Base-by-base conservation (phyloP, 2,113 vertebrate genomes). In the Fukomys damarensis region DNA sequence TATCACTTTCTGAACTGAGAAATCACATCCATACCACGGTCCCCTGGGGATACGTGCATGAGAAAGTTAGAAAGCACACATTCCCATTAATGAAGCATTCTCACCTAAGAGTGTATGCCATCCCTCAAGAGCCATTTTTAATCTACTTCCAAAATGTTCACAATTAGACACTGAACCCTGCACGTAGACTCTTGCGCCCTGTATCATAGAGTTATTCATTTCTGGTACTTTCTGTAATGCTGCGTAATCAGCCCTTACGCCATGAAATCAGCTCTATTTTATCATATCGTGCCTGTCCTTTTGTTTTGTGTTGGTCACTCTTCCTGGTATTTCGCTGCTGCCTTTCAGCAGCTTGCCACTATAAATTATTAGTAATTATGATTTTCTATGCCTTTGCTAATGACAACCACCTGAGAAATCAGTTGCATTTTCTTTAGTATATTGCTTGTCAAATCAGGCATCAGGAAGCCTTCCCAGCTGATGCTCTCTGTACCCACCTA, bases 1-100 rank as follows among this genome's bases (percentile, higher is more conserved):
- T 72, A 76, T 11, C 54, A 76, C 9, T 96, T 93, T 74, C 28
- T 30, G 49, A 96, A 89, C 28, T 19, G 20, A 94, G 70, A 95
- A 81, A 84, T 54, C 43, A 24, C 74, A 91, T 68, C 56, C 41
- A 46, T 13, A 70, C 24, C 14, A 63, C 76, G 49, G 41, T 28
- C 76, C 43, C 72, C 59, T 41, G 32, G 38, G 63, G 28, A 86
- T 87, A 19, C 35, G 54, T n/a, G 8, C 74, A 70, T 35, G 7
- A 82, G 14, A 63, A 93, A 79, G 24, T 56, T 20, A 66, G 30
- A 56, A 82, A 56, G 14, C 19, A 52, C n/a, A 35, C 32, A 16
- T 5, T 72, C 81, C 59, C 43, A 61, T 54, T 43, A 77, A 80
- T 70, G 70, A 32, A 77, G 7, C 12, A 70, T 49, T 84, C 41